These are phyloP conservation scores for Pelobates cultripes DNA, from an alignment of 2,797 vertebrate genomes.

Conservation along the genomic window DNA sequence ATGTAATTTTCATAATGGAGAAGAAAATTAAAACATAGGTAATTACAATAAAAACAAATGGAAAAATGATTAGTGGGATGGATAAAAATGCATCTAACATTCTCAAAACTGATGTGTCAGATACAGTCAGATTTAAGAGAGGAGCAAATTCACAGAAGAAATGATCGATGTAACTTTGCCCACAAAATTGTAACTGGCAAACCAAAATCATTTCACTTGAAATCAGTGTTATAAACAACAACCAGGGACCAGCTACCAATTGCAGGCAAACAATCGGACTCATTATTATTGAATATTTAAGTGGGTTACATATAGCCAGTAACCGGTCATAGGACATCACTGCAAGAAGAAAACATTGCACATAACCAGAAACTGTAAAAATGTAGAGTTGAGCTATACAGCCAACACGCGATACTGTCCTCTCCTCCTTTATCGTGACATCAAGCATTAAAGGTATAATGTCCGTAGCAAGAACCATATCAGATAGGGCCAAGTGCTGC, in stretches of 20 bases:
- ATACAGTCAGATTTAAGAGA: too few species aligned
- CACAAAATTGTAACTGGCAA: neutral
- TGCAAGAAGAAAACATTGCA: constrained; percentile 66
- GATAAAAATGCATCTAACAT: too few species aligned
- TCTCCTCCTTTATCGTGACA: constrained; percentile 58
- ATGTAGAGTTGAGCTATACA: constrained; percentile 66
- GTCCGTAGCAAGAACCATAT: constrained; percentile 60
- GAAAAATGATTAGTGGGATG: too few species aligned
- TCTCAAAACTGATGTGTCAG: too few species aligned
- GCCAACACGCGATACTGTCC: constrained; percentile 60
- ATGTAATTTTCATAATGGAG: constrained; percentile 1
- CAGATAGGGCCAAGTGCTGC: constrained; percentile 64
- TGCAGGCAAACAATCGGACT: constrained; percentile 37
- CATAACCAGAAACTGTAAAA: constrained; percentile 64
- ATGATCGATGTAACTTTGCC: too few species aligned
- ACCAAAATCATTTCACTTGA: neutral
- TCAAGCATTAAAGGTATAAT: constrained; percentile 65
- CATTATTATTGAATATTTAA: constrained; percentile 66
- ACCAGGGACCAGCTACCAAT: constrained; percentile 61
- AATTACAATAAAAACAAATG: too few species aligned
- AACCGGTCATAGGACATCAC: constrained; percentile 68
- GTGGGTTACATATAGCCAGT: constrained; percentile 64
- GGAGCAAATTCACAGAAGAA: too few species aligned
- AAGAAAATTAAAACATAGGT: too few species aligned
- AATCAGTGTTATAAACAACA: constrained; percentile 58